phyloP scores from a whole-genome alignment of 2,888 invertebrate genomes.

The Chymomyza caudatula region DNA sequence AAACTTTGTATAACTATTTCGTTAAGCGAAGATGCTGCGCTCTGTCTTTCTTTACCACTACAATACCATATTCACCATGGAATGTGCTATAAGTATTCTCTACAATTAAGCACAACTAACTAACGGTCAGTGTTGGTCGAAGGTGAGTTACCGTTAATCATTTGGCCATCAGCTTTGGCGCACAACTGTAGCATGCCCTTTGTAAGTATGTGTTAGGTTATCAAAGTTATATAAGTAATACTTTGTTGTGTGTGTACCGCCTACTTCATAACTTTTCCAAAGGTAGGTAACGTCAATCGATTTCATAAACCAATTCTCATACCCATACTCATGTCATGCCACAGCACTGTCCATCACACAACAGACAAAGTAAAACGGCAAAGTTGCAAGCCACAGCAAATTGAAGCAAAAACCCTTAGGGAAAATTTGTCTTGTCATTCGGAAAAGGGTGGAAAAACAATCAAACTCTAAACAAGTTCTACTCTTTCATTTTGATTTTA shows the following conservation, averaged over 20 bases:
- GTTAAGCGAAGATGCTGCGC: slow-evolving; percentile 38
- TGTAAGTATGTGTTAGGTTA: slow-evolving; percentile 1
- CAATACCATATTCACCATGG: slow-evolving; percentile 42
- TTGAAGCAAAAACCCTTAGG: slow-evolving; percentile 30
- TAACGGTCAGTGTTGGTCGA: slow-evolving; percentile 1
- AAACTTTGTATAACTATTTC: slow-evolving; percentile 21
- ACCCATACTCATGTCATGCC: slow-evolving; percentile 18
- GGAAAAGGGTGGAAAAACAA: slow-evolving; percentile 37
- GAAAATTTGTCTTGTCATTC: slow-evolving; percentile 35
- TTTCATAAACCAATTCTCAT: slow-evolving; percentile 34
- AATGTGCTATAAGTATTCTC: slow-evolving; percentile 52
- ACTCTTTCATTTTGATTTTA: slow-evolving; percentile 42
- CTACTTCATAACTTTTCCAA: slow-evolving; percentile 19
- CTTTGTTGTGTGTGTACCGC: slow-evolving; percentile 29
- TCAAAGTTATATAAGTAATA: slow-evolving; percentile 22
- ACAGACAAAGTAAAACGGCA: slow-evolving; percentile 21
- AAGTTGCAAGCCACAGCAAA: slow-evolving; percentile 45
- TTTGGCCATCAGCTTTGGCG: not conserved
- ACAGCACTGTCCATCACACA: slow-evolving; percentile 7
- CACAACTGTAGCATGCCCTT: not conserved
- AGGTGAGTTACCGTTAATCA: slow-evolving; percentile 34
- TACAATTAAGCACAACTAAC: slow-evolving; percentile 31
- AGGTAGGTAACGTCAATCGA: slow-evolving; percentile 53
- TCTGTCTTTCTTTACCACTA: slow-evolving; percentile 23
- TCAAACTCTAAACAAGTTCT: slow-evolving; percentile 45